These are phyloP conservation scores for Drosophila bocki DNA, from an alignment of 1,140 invertebrate genomes.

Conservation along the genomic window DNA sequence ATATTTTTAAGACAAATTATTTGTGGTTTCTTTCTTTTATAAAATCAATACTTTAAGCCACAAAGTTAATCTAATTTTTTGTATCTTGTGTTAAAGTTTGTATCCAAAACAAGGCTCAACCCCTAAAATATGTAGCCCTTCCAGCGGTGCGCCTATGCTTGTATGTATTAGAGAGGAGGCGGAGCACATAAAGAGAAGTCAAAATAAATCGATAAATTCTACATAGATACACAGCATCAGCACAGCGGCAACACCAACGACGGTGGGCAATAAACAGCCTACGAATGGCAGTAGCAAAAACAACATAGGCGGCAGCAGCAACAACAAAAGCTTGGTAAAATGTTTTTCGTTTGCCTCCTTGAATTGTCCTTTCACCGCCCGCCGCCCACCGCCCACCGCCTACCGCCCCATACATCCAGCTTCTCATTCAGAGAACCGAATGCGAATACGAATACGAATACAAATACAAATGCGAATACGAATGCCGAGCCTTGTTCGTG, in stretches of 20 bases:
- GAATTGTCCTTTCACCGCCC: slow-evolving; percentile 70
- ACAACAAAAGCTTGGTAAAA: slow-evolving; percentile 44
- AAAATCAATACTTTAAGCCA: neutral
- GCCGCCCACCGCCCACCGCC: neutral
- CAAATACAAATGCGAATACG: slow-evolving; percentile 45
- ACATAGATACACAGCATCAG: slow-evolving; percentile 64
- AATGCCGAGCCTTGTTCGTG: slow-evolving; percentile 41
- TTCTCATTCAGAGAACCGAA: slow-evolving; percentile 68
- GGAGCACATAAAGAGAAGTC: slow-evolving; percentile 70
- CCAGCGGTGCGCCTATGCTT: slow-evolving; percentile 12
- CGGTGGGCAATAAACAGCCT: slow-evolving; percentile 72
- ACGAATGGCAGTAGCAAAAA: slow-evolving; percentile 50
- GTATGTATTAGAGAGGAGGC: slow-evolving; percentile 53
- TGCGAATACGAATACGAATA: slow-evolving; percentile 43
- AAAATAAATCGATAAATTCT: slow-evolving; percentile 82
- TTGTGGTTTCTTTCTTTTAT: neutral
- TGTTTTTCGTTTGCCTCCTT: slow-evolving; percentile 78
- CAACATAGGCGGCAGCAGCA: slow-evolving; percentile 26
- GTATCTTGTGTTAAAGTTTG: neutral
- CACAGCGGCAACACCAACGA: slow-evolving; percentile 31
- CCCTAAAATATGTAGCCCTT: neutral
- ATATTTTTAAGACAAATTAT: too few relatives aligned
- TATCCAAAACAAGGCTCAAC: neutral
- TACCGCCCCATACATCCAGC: neutral
- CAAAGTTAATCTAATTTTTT: neutral